phyloP scores from a whole-genome alignment of 2,888 invertebrate genomes.

The Cheilosia impressa region DNA sequence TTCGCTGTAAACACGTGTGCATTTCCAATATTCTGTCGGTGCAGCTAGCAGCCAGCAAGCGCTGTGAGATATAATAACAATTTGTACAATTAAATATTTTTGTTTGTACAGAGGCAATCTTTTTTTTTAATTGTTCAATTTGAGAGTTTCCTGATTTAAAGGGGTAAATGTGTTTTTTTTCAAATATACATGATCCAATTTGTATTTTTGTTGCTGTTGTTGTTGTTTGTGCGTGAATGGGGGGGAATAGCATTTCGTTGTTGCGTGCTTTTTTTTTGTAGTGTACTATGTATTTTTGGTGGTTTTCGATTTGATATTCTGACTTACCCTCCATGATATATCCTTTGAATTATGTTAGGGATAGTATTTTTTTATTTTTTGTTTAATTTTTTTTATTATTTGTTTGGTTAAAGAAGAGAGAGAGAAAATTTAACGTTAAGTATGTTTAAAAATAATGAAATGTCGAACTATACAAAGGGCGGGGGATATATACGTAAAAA shows the following conservation, averaged over 20 bases:
- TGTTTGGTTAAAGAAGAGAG: conserved; percentile 72
- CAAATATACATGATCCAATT: conserved; percentile 49
- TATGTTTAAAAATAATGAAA: conserved; percentile 24
- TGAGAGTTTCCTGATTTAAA: conserved; percentile 12
- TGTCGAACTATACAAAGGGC: conserved; percentile 9
- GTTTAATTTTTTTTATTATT: conserved; percentile 53
- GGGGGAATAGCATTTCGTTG: conserved; percentile 17
- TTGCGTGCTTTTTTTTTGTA: conserved; percentile 41
- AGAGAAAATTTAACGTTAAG: conserved; percentile 67
- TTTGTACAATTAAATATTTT: conserved; percentile 1
- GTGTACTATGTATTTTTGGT: conserved; percentile 23
- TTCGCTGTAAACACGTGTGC: too few species aligned
- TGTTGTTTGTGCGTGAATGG: conserved; percentile 24
- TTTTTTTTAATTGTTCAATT: neutral
- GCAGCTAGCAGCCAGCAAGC: conserved; percentile 50
- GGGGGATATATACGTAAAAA: neutral
- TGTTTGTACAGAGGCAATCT: neutral
- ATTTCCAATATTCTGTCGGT: conserved; percentile 32
- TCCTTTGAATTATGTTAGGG: conserved; percentile 79
- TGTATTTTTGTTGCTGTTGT: conserved; percentile 21
- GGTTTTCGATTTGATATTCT: conserved; percentile 43
- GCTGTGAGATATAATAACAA: conserved; percentile 26
- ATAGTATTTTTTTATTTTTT: conserved; percentile 74
- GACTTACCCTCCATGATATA: conserved; percentile 84
- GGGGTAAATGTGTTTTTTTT: conserved; percentile 24